phyloP scores from a whole-genome alignment of 2,888 invertebrate species.

The Mesoligia furuncula region DNA sequence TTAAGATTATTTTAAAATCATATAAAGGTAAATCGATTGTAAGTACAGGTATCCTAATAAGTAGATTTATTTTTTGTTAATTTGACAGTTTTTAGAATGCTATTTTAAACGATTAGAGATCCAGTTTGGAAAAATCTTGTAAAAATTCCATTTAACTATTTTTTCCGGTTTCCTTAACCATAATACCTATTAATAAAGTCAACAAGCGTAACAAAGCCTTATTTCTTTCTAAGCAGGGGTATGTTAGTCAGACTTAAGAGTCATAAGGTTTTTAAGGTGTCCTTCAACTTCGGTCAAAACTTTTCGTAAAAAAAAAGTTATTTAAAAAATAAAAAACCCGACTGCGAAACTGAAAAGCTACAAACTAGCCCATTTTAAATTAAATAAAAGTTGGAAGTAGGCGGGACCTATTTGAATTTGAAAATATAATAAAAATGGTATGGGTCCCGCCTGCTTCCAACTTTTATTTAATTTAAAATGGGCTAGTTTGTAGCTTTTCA shows the following conservation, averaged over 20 bases:
- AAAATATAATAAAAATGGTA: too few species aligned
- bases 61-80: background rate
- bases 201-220: conserved; percentile 6
- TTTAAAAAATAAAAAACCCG: too few species aligned
- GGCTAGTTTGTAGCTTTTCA: too few species aligned
- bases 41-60: background rate
- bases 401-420: too few species aligned
- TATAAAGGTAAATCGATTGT: background rate
- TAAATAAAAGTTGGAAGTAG: too few species aligned
- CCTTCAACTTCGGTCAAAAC: conserved; percentile 55
- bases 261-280: conserved; percentile 27
- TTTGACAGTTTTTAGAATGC: background rate
- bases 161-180: background rate
- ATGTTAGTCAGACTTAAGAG: conserved; percentile 11
- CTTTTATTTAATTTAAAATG: too few species aligned
- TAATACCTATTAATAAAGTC: background rate
- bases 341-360: too few species aligned
- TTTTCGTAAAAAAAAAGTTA: background rate
- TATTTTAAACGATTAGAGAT: background rate
- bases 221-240: conserved; percentile 10
- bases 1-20: background rate
- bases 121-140: background rate
- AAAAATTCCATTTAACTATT: too few species aligned
- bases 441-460: too few species aligned
- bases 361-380: too few species aligned